Evolutionary conservation across 1,140 invertebrate genomes (phyloP).

Genomic region (Chironomus striatipennis): DNA sequence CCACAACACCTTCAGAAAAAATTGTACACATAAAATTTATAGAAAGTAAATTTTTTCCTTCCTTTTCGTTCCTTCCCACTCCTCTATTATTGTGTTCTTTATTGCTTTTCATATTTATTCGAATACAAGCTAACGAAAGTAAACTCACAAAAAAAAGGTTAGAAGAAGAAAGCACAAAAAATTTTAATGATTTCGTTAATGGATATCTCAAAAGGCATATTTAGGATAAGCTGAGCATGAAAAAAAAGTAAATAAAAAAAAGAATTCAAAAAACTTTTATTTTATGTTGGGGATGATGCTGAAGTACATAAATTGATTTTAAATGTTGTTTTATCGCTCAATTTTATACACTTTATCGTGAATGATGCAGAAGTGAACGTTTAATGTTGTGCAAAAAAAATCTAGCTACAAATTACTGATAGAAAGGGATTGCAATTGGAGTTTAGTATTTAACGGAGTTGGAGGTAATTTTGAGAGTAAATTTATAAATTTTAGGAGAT

Average conservation of each 20-base stretch:
- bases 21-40: no score
- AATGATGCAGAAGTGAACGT: neutral
- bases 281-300: neutral
- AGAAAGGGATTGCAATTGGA: neutral
- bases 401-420: neutral
- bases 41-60: no score
- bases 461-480: no score
- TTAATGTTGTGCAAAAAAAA: neutral
- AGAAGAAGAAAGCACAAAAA: neutral
- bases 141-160: neutral
- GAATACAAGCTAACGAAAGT: neutral
- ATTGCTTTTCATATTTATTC: no score
- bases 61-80: no score
- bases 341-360: neutral
- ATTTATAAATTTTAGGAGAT: no score
- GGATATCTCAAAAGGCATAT: neutral
- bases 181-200: neutral
- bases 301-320: conserved; percentile 9
- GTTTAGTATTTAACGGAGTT: neutral
- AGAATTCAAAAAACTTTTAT: neutral
- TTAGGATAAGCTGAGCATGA: neutral
- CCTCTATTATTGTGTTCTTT: no score
- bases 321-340: conserved; percentile 3
- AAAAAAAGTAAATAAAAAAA: neutral
- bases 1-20: no score